These are phyloP conservation scores for Schrankia costaestrigalis DNA, from an alignment of 2,888 invertebrate genomes.

Conservation along the genomic window DNA sequence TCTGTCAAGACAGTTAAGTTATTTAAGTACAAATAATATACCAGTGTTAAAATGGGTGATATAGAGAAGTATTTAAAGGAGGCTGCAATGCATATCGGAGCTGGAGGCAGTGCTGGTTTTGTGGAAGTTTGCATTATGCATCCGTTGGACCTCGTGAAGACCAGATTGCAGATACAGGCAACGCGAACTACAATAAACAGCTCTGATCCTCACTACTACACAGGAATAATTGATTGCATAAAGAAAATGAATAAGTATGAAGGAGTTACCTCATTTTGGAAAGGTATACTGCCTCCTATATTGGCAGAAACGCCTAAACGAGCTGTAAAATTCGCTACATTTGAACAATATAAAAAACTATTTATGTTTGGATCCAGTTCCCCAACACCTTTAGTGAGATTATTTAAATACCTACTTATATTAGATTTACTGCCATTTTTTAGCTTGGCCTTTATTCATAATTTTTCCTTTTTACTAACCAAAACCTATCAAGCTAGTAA, in stretches of 20 bases:
- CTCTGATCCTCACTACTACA: constrained; percentile 83
- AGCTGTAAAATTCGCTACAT: constrained; percentile 96
- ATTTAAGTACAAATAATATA: neutral
- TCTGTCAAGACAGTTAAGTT: neutral
- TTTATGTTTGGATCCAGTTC: constrained; percentile 88
- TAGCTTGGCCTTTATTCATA: too few species aligned
- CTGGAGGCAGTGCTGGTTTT: constrained; percentile 96
- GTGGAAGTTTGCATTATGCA: constrained; percentile 98
- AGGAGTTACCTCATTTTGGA: constrained; percentile 93
- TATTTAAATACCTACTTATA: constrained; percentile 7
- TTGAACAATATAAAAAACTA: constrained; percentile 94
- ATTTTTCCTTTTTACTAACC: too few species aligned
- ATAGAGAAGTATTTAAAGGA: constrained; percentile 80
- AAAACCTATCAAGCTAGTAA: too few species aligned
- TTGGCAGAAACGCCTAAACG: constrained; percentile 97
- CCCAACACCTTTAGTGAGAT: constrained; percentile 86
- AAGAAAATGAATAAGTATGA: constrained; percentile 92
- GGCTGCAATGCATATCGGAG: constrained; percentile 89
- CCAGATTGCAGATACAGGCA: constrained; percentile 81
- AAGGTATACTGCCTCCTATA: constrained; percentile 96
- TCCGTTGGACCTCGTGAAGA: constrained; percentile 96
- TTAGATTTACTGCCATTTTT: too few species aligned
- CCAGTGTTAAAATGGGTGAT: constrained; percentile 50
- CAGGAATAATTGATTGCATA: constrained; percentile 92
- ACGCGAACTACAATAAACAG: constrained; percentile 37